Evolutionary conservation across 2,113 vertebrate genomes (phyloP).

Genomic region (Catharus fuscescens): DNA sequence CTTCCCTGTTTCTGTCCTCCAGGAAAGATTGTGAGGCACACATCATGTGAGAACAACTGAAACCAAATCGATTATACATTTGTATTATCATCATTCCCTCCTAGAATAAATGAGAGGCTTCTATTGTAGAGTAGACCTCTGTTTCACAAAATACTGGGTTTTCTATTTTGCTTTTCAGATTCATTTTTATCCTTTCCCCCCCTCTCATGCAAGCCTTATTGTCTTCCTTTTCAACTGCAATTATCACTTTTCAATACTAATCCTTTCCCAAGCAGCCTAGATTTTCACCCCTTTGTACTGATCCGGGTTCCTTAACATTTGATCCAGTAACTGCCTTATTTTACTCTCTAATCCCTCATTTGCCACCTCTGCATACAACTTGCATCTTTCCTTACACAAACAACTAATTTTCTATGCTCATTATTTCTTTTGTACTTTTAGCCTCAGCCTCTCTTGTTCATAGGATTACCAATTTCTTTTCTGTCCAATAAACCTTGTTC

Average conservation of each 20-base stretch:
- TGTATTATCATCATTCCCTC: neutral
- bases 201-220: neutral
- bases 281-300: constrained; percentile 39
- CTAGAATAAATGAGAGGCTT: neutral
- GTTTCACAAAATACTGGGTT: neutral
- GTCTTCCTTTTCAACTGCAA: constrained; percentile 33
- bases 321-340: constrained; percentile 38
- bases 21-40: neutral
- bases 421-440: neutral
- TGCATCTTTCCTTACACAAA: neutral
- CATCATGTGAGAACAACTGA: neutral
- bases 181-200: neutral
- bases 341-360: constrained; percentile 23
- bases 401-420: neutral
- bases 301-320: constrained; percentile 34
- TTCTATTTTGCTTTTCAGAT: neutral
- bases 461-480: constrained; percentile 29
- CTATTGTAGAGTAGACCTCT: neutral
- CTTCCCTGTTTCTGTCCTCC: neutral
- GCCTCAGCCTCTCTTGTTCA: neutral
- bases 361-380: neutral
- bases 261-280: constrained; percentile 35
- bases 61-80: constrained; percentile 48
- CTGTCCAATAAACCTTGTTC: constrained; percentile 1
- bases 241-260: constrained; percentile 42